Evolutionary conservation across 2,888 invertebrate genomes (phyloP).

Genomic region (Nysson spinosus): DNA sequence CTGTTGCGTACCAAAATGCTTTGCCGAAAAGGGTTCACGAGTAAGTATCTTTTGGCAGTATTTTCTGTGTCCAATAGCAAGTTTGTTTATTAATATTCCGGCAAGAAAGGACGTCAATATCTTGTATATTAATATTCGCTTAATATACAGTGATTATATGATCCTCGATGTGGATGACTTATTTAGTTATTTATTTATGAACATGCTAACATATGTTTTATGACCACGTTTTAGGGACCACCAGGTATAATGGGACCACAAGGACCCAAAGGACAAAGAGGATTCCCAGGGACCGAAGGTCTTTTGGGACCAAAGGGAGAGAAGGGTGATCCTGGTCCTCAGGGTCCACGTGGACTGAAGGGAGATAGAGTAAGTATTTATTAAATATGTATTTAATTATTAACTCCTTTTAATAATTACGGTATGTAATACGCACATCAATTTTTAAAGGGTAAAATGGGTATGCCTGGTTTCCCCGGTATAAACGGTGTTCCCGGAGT

Average conservation of each 20-base stretch:
- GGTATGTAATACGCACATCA: no score
- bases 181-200: no score
- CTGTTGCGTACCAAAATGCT: conserved; percentile 90
- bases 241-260: conserved; percentile 85
- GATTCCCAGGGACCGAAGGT: conserved; percentile 91
- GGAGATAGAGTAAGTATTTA: conserved; percentile 83
- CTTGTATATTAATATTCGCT: no score
- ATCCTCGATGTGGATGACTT: no score
- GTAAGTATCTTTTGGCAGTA: conserved; percentile 78
- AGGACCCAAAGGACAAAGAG: conserved; percentile 87
- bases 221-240: conserved; percentile 85
- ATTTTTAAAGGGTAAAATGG: conserved; percentile 84
- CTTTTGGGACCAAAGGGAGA: conserved; percentile 92
- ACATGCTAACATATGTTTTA: no score
- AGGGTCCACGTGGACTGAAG: conserved; percentile 89
- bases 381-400: background rate
- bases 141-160: no score
- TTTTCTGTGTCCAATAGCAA: no score
- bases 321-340: conserved; percentile 91
- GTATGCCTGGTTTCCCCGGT: conserved; percentile 92
- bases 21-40: conserved; percentile 91
- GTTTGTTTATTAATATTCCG: no score
- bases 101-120: no score
- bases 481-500: conserved; percentile 85
- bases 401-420: no score